Evolutionary conservation across 2,113 vertebrate species (phyloP), one percentile per base, ranked within the genome.

Genomic region (Chloebia gouldiae): DNA sequence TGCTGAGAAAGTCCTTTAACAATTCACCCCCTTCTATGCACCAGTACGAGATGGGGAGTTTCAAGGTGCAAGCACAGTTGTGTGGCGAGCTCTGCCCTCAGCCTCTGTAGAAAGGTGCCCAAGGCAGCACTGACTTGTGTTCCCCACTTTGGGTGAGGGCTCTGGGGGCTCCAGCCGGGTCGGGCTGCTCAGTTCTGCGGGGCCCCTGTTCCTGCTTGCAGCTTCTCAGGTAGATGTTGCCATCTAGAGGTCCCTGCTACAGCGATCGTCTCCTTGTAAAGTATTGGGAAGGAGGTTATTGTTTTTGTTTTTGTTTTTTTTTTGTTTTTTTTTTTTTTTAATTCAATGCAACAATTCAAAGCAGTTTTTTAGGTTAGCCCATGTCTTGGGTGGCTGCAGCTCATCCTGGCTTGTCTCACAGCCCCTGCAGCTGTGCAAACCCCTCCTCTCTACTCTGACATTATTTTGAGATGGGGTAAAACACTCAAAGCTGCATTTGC

Each of bases 231-330:
- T 88, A 76, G 90, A 85, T 92, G 81, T 95, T 96, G 97, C 96
- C 96, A 97, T 60, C 97, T 97, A 97, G 96, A 92, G 96, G 95
- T n/a, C 23, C 86, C 42, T 44, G 49, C 49, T 71, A 73, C 72
- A 45, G 27, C 3, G 17, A 59, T 73, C 53, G 0, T 18, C 42
- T 71, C 49, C 19, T 88, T 22, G 24, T 47, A 13, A 71, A 68
- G 33, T 15, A 15, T 2, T 3, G 24, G 27, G 14, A 66, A 69
- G 45, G 40, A 53, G 33, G 5, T 4, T 21, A 22, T 25, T 28
- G 40, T n/a, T 47, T 24, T 37, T 56, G n/a, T n/a, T n/a, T n/a
- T n/a, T n/a, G n/a, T n/a, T n/a, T n/a, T n/a, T n/a, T n/a, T n/a
- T n/a, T n/a, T n/a, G n/a, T 10, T 10, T 10, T 39, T 39, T 39